Conservation (phyloP, 2,888 invertebrate genomes). For the Synergus itoensis region DNA sequence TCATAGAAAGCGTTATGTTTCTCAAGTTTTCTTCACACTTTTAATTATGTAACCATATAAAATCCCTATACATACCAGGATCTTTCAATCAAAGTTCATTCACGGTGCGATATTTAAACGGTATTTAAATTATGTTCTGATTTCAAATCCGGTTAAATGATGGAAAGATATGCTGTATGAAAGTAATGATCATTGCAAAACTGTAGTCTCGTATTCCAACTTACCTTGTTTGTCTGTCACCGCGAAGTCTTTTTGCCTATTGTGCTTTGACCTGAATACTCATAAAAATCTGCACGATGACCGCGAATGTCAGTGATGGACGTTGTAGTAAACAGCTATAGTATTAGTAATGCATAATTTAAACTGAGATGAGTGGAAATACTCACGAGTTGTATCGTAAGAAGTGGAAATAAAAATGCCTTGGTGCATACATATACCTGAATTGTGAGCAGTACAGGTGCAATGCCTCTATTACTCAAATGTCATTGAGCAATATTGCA, state of each 20-base stretch:
- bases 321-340: background rate
- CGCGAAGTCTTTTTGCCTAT: background rate
- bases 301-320: constrained; percentile 18
- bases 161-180: background rate
- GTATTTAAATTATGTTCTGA: background rate
- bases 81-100: too few species aligned
- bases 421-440: constrained; percentile 58
- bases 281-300: constrained; percentile 15
- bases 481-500: constrained; percentile 63
- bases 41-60: too few species aligned
- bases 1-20: too few species aligned
- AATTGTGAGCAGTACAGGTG: constrained; percentile 50
- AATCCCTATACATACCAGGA: too few species aligned
- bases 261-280: constrained; percentile 26
- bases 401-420: constrained; percentile 65
- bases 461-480: constrained; percentile 61
- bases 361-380: constrained; percentile 57
- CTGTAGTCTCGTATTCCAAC: background rate
- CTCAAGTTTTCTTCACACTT: too few species aligned
- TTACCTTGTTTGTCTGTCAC: constrained; percentile 11
- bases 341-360: constrained; percentile 49
- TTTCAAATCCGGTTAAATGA: background rate
- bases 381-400: constrained; percentile 59
- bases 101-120: too few species aligned
- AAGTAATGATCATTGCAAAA: constrained; percentile 12